phyloP scores from a whole-genome alignment of 2,797 vertebrate genomes.

The Antrozous pallidus region DNA sequence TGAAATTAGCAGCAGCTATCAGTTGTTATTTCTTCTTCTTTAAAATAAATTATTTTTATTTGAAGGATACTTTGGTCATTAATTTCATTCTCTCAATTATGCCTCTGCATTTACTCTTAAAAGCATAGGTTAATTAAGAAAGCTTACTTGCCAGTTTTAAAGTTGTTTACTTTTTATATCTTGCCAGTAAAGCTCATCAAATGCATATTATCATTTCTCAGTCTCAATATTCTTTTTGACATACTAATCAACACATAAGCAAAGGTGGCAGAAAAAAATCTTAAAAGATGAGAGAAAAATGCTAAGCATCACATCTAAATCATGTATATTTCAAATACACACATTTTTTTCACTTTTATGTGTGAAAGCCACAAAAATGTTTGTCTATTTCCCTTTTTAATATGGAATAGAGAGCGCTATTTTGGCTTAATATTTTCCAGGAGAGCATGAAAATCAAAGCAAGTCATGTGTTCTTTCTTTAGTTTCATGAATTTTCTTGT shows the following conservation, averaged over 20 bases:
- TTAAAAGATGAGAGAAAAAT: constrained; percentile 53
- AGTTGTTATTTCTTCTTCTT: constrained; percentile 62
- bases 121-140: constrained; percentile 57
- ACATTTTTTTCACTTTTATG: constrained; percentile 51
- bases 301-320: constrained; percentile 63
- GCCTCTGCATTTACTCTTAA: constrained; percentile 49
- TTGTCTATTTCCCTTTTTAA: constrained; percentile 13
- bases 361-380: constrained; percentile 41
- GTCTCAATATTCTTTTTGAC: constrained; percentile 73
- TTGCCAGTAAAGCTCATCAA: constrained; percentile 56
- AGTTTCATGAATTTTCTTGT: neutral
- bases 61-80: constrained; percentile 68
- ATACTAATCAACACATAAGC: constrained; percentile 62
- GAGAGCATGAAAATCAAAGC: constrained; percentile 30
- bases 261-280: constrained; percentile 72
- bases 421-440: neutral
- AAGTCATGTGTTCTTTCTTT: constrained; percentile 22
- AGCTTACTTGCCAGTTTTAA: constrained; percentile 56
- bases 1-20: constrained; percentile 66
- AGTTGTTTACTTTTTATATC: constrained; percentile 66
- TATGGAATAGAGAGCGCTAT: constrained; percentile 42
- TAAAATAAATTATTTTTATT: constrained; percentile 54
- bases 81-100: constrained; percentile 42
- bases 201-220: constrained; percentile 49
- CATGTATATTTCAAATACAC: neutral